A percentile compares a stretch with the other conserved stretches of the same genome.
Conservation (phyloP, 2,797 vertebrate species). For the Glyptemys insculpta region DNA sequence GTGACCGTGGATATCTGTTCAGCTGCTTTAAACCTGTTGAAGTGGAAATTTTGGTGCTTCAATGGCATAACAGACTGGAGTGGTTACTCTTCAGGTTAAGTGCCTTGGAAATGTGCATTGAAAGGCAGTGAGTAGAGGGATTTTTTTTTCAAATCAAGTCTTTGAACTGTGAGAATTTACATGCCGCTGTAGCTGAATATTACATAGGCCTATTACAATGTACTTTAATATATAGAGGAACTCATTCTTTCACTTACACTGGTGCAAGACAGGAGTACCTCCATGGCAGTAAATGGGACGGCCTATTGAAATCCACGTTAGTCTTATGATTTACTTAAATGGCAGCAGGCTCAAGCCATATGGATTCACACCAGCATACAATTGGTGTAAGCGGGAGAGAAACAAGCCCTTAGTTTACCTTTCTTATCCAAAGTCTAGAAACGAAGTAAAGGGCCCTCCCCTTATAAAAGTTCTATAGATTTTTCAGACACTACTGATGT, state of each 20-base stretch:
- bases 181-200: no score
- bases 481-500: fast-evolving
- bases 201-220: not conserved
- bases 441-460: fast-evolving
- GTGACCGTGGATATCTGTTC: not conserved
- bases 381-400: not conserved
- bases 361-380: not conserved
- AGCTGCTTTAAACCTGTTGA: not conserved
- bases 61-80: not conserved
- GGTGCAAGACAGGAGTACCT: not conserved
- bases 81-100: not conserved
- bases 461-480: not conserved
- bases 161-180: not conserved
- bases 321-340: not conserved
- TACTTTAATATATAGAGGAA: not conserved
- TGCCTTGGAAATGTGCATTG: not conserved
- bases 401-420: not conserved
- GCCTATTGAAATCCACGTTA: no score
- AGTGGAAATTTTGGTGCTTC: not conserved
- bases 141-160: not conserved
- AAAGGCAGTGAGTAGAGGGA: not conserved
- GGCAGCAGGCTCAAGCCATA: not conserved
- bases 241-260: not conserved
- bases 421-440: not conserved
- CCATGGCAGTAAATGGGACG: not conserved